These are phyloP conservation scores for Agrochola litura DNA, from an alignment of 2,888 invertebrate genomes.

Conservation along the genomic window DNA sequence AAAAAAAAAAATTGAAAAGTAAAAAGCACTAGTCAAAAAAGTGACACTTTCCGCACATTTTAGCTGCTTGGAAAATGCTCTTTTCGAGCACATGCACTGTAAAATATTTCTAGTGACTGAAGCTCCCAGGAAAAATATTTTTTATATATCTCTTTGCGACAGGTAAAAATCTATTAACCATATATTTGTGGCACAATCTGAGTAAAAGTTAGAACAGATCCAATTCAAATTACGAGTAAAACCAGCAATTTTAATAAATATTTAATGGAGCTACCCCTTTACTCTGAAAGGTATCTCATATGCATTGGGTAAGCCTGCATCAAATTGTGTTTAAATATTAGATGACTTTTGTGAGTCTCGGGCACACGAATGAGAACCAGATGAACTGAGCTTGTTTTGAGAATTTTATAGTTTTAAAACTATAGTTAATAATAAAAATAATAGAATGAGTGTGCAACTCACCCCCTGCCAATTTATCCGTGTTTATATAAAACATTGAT, in stretches of 20 bases:
- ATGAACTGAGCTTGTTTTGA: background rate
- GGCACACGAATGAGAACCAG: background rate
- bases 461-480: too few relatives aligned
- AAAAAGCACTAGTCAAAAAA: too few relatives aligned
- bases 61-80: too few relatives aligned
- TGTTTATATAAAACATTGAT: too few relatives aligned
- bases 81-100: too few relatives aligned
- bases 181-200: background rate
- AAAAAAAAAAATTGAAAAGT: too few relatives aligned
- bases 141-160: too few relatives aligned
- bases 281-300: constrained; percentile 31
- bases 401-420: background rate
- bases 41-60: too few relatives aligned
- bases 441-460: background rate
- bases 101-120: background rate
- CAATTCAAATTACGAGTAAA: constrained; percentile 4
- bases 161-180: too few relatives aligned
- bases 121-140: background rate
- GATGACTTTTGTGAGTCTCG: constrained; percentile 12
- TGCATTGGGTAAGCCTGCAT: constrained; percentile 38
- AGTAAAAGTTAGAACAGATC: background rate
- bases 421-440: background rate
- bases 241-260: constrained; percentile 21
- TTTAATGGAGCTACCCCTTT: constrained; percentile 8
- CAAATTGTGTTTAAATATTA: constrained; percentile 54